Percentiles rank a stretch among this genome's conserved stretches.
Evolutionary conservation across 2,888 invertebrate species (phyloP).

Genomic region (Morpho helenor): DNA sequence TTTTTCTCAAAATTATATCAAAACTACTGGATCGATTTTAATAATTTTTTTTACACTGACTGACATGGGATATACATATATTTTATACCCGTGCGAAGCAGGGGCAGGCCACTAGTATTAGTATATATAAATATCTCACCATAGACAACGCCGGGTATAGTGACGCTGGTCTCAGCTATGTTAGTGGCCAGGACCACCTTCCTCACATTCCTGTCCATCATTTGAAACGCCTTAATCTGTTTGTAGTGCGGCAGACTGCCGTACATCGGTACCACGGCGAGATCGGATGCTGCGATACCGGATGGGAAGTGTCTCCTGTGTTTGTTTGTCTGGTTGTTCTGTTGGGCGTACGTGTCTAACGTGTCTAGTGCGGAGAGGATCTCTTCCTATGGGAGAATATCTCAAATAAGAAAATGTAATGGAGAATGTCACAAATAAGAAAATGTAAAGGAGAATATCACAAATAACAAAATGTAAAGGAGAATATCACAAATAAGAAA

Average conservation of each 20-base stretch:
- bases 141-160: constrained; percentile 94
- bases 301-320: constrained; percentile 57
- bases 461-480: too few relatives aligned
- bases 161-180: constrained; percentile 97
- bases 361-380: constrained; percentile 87
- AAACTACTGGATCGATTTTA: too few relatives aligned
- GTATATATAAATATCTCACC: constrained; percentile 72
- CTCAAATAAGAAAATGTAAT: too few relatives aligned
- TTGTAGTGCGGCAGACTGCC: constrained; percentile 85
- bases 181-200: constrained; percentile 97
- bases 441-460: constrained; percentile 6
- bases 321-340: constrained; percentile 69
- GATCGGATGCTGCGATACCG: constrained; percentile 56
- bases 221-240: constrained; percentile 85
- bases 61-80: too few relatives aligned
- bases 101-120: too few relatives aligned
- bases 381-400: constrained; percentile 85
- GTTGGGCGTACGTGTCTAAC: constrained; percentile 79
- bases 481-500: background rate
- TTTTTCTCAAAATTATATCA: too few relatives aligned
- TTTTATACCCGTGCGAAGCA: too few relatives aligned
- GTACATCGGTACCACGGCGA: constrained; percentile 93
- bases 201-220: constrained; percentile 83
- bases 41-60: too few relatives aligned
- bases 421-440: background rate